Evolutionary conservation across 2,888 invertebrate genomes (phyloP), one percentile per base, ranked within the genome.

Genomic region (Heteromurus nitidus): DNA sequence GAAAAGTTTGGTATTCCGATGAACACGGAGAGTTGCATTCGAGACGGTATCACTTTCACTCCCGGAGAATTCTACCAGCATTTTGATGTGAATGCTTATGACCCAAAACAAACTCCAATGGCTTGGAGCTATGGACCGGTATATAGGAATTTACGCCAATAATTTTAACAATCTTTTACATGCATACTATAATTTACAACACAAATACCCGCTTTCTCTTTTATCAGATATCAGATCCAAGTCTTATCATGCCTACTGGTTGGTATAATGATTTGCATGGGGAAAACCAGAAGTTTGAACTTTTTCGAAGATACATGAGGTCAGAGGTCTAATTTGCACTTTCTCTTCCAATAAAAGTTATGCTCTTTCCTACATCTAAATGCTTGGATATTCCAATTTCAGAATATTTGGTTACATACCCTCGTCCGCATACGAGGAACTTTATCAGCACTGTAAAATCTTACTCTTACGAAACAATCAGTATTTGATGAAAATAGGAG

Each of bases 191-290:
- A 9, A 9, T 13, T 13, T 36, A 36, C 5, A 36, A 9, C 36
- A 9, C 7, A 36, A 36, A 36, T 36, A 5, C 36, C 7, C n/a
- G n/a, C n/a, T n/a, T 5, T n/a, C 36, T 36, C 18, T 9, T 30
- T 31, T 22, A 18, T 3, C 20, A 80, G 80, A 68, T 80, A 16
- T 67, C 69, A 0, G 80, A 80, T 44, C 80, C 80, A 7, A 36
- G 42, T 22, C 16, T 80, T 3, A 80, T 80, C 2, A 80, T 74
- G 74, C 80, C 80, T 0, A 80, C 44, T 30, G 60, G 80, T 9
- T 80, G 80, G 80, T 80, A 74, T 24, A 80, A 80, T 64, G 80
- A 80, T 22, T 53, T 80, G 50, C 62, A 64, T 69, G 80, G 74
- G 1, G 74, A 80, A 30, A 80, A 80, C 26, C 60, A 44, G n/a